Evolutionary conservation across 2,797 vertebrate species (phyloP), one percentile per base, ranked within the genome.

Genomic region (Xenops minutus): DNA sequence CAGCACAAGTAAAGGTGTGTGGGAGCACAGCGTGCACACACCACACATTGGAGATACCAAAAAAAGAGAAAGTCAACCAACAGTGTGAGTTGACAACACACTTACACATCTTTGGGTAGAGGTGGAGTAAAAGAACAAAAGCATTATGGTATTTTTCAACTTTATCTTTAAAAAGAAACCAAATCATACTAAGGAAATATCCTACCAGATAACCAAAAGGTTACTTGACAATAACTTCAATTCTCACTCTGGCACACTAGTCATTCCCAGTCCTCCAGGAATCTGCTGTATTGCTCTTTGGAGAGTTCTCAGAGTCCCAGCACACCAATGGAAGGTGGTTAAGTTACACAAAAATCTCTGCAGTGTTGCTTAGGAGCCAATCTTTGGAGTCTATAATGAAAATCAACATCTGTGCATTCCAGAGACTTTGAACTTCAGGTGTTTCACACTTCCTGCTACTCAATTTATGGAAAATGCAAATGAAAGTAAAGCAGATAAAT

Each of bases 381-480:
- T 81, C 87, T 92, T 89, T 74, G 90, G 92, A 94, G 78, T 69
- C 66, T 84, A 48, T 67, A 93, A 84, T 68, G 82, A 95, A 94
- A 94, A 72, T 73, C 93, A 74, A 64, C 85, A 89, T 91, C 91
- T 93, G 83, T 92, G 86, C 72, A 87, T 95, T 96, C 88, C 69
- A 52, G 84, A 95, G 94, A 81, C 92, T 89, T 86, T 91, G 61
- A 96, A 94, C 83, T 94, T 96, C 95, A 97, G 95, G 95, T 96
- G 95, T 93, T 96, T 94, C 90, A 92, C 86, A 90, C 92, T 94
- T 87, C 95, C 95, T 97, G 93, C 95, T 95, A 96, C 95, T 96
- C 92, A 92, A 94, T 97, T 96, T 97, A 96, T 97, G 96, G 95
- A 96, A 95, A 96, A 97, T 92, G 94, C 95, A 95, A 95, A 97